These are phyloP conservation scores for Oostethus manadensis DNA, from an alignment of 2,113 vertebrate genomes.

Conservation along the genomic window DNA sequence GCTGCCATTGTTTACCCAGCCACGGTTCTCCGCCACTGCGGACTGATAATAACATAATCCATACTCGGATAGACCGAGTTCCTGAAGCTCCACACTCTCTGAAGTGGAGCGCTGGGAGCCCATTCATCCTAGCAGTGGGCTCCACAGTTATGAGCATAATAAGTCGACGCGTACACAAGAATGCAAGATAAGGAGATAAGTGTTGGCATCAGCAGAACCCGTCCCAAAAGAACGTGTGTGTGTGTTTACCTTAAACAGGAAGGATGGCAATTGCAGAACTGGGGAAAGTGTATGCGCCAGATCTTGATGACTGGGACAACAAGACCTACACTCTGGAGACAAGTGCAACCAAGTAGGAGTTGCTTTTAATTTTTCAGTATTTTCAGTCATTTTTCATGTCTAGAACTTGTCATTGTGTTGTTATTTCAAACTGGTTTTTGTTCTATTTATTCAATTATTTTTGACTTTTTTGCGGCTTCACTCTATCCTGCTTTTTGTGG, in stretches of 20 bases:
- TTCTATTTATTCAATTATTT: too few relatives aligned
- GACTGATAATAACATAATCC: slow-evolving; percentile 73
- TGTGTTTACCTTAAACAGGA: slow-evolving; percentile 70
- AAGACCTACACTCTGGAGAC: slow-evolving; percentile 86
- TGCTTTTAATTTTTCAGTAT: background rate
- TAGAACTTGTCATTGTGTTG: background rate
- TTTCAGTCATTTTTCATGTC: background rate
- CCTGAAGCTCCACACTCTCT: slow-evolving; percentile 62
- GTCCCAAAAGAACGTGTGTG: slow-evolving; percentile 38
- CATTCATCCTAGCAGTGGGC: slow-evolving; percentile 65
- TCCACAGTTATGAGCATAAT: slow-evolving; percentile 65
- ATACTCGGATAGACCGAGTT: slow-evolving; percentile 65
- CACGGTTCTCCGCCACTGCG: slow-evolving; percentile 57
- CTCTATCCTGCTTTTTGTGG: too few relatives aligned
- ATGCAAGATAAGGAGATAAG: slow-evolving; percentile 67
- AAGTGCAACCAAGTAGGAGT: slow-evolving; percentile 79
- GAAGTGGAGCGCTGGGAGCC: slow-evolving; percentile 62
- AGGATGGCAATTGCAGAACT: slow-evolving; percentile 75
- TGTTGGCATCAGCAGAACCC: slow-evolving; percentile 64
- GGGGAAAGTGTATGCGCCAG: slow-evolving; percentile 83
- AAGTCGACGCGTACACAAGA: slow-evolving; percentile 65
- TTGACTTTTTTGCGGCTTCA: too few relatives aligned
- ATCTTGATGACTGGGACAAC: slow-evolving; percentile 90
- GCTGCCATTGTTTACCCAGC: slow-evolving; percentile 65
- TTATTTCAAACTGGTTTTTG: background rate